A percentile compares a stretch with the other conserved stretches of the same genome.
These are phyloP conservation scores for Phrynocephalus forsythii DNA, from an alignment of 2,797 vertebrate species.

Conservation along the genomic window DNA sequence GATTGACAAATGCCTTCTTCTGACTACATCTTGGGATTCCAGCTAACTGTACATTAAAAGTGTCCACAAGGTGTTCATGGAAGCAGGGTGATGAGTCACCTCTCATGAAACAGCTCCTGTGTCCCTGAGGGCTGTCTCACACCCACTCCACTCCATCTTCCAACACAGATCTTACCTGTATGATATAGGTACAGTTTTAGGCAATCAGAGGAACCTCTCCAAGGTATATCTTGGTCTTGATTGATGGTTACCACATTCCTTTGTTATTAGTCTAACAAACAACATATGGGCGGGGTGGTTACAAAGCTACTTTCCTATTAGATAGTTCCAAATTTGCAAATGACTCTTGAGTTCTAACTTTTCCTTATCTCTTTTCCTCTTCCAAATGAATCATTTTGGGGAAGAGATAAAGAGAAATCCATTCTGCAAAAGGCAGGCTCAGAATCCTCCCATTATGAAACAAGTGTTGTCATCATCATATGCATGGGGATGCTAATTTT, in stretches of 20 bases:
- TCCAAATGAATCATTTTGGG: neutral
- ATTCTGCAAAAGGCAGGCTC: neutral
- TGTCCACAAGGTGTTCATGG: neutral
- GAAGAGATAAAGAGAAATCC: neutral
- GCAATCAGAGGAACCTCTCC: neutral
- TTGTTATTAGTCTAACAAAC: neutral
- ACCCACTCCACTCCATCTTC: neutral
- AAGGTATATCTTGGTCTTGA: neutral
- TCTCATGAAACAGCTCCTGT: neutral
- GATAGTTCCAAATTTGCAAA: neutral
- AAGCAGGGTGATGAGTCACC: neutral
- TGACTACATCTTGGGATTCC: neutral
- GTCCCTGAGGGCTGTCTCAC: neutral
- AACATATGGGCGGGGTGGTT: neutral
- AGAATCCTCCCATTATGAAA: too few relatives aligned
- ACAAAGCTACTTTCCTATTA: neutral
- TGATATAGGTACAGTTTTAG: neutral
- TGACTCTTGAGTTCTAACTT: neutral
- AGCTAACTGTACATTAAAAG: conserved; percentile 1
- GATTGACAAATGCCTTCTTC: neutral
- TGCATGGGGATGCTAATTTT: neutral
- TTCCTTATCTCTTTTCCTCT: neutral
- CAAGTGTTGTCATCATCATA: neutral
- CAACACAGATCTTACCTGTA: neutral
- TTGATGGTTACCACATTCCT: neutral